Evolutionary conservation across 2,888 invertebrate genomes (phyloP), one percentile per base, ranked within the genome.

Genomic region (Leptarthrus brevirostris): DNA sequence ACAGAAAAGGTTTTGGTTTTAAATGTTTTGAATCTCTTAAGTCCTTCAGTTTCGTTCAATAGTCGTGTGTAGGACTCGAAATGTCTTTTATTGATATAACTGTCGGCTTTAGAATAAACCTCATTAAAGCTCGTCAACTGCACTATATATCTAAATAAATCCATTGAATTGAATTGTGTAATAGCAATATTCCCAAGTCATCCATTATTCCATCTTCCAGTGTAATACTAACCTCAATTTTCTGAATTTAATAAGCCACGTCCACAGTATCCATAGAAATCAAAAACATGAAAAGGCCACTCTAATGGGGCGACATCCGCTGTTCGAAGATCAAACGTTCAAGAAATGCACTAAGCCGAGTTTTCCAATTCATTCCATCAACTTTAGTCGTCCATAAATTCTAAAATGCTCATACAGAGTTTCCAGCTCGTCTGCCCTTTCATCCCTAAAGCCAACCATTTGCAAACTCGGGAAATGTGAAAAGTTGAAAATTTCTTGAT

Each of bases 361-460:
- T 36, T 58, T 36, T 58, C 58, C 58, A 40, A 58, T 40, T 58
- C 58, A 58, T 58, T 58, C 36, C 58, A 58, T 58, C 58, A 58
- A 58, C 36, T 58, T 36, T 58, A 20, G 10, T 26, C 12, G 58
- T 58, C 36, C 58, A 58, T 58, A 58, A 58, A 58, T 36, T 58
- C 34, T 34, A 18, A 20, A 58, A 58, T 36, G 34, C 20, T 58
- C 18, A 58, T 58, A 20, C 20, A 40, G 58, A 40, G n/a, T 12
- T 8, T 40, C 12, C 40, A 12, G 40, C n/a, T 40, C 12, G 40
- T n/a, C 12, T 40, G 4, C 30, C 40, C 40, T 40, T n/a, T 0
- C 8, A 12, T n/a, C 40, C 2, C 40, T 0, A 40, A 40, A 40
- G n/a, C 8, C 12, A 49, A 20, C 49, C 16, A 8, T 20, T 20